Percentiles rank a stretch among this genome's conserved stretches.
phyloP scores from a whole-genome alignment of 2,888 invertebrate species.

The Amitus sp. region DNA sequence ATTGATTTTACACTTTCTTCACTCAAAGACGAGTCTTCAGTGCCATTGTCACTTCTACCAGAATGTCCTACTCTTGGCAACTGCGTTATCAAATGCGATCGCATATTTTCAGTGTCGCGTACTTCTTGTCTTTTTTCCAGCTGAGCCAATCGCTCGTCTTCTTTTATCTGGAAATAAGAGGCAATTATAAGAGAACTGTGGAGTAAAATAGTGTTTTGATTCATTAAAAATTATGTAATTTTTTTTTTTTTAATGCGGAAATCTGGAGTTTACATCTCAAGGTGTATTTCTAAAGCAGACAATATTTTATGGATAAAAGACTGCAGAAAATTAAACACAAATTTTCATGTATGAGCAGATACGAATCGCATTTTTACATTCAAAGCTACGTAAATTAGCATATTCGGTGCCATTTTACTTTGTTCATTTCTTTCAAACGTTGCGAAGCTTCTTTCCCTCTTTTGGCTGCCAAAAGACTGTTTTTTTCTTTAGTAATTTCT shows the following conservation, averaged over 20 bases:
- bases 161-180: slow-evolving; percentile 39
- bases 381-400: no score
- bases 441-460: slow-evolving; percentile 64
- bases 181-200: neutral
- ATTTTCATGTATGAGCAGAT: no score
- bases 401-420: no score
- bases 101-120: slow-evolving; percentile 66
- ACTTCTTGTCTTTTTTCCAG: slow-evolving; percentile 55
- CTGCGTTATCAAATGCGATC: slow-evolving; percentile 63
- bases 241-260: no score
- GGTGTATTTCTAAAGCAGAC: no score
- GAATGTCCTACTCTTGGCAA: slow-evolving; percentile 40
- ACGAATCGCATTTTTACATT: no score
- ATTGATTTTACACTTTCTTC: slow-evolving; percentile 25
- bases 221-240: no score
- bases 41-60: slow-evolving; percentile 17
- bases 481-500: slow-evolving; percentile 46
- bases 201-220: no score
- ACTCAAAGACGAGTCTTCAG: slow-evolving; percentile 21
- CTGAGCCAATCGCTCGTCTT: slow-evolving; percentile 40
- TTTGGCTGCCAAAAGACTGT: slow-evolving; percentile 57
- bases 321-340: no score
- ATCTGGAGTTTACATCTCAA: no score
- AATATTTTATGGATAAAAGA: no score
- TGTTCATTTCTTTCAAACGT: slow-evolving; percentile 52